Conservation (phyloP, 2,113 vertebrate species). For the Clarias batrachus region DNA sequence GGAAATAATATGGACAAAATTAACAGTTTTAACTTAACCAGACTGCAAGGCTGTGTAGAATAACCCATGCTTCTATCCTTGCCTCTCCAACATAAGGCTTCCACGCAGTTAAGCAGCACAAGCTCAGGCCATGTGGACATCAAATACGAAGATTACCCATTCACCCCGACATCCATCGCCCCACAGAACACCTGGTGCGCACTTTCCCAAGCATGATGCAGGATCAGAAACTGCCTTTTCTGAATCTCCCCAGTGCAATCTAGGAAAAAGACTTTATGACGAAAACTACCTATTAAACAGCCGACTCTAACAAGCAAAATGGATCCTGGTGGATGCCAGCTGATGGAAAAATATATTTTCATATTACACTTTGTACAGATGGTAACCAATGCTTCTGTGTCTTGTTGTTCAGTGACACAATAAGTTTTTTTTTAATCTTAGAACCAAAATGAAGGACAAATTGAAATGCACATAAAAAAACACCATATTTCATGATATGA, state of each 20-base stretch:
- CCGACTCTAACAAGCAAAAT: slow-evolving; percentile 32
- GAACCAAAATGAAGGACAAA: slow-evolving; percentile 20
- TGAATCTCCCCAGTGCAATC: slow-evolving; percentile 28
- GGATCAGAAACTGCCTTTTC: slow-evolving; percentile 33
- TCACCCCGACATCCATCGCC: slow-evolving; percentile 72
- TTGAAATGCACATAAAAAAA: slow-evolving; percentile 11
- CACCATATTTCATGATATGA: slow-evolving; percentile 58
- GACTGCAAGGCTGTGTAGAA: neutral
- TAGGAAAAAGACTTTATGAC: slow-evolving; percentile 46
- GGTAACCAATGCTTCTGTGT: slow-evolving; percentile 5
- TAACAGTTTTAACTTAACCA: neutral
- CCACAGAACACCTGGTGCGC: slow-evolving; percentile 89
- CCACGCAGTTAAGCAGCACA: slow-evolving; percentile 73
- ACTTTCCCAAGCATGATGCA: slow-evolving; percentile 82
- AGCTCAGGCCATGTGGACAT: slow-evolving; percentile 79
- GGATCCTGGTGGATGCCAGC: slow-evolving; percentile 54
- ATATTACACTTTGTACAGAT: slow-evolving; percentile 26
- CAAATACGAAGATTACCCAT: slow-evolving; percentile 90
- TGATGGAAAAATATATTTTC: slow-evolving; percentile 37
- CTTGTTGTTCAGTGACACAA: neutral
- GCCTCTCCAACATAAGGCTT: slow-evolving; percentile 52
- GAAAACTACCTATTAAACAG: slow-evolving; percentile 58
- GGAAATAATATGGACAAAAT: neutral
- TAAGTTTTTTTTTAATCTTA: slow-evolving; percentile 27
- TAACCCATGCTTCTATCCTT: neutral